These are phyloP conservation scores for Pseudococcus viburni DNA, from an alignment of 2,888 invertebrate genomes.

Conservation along the genomic window DNA sequence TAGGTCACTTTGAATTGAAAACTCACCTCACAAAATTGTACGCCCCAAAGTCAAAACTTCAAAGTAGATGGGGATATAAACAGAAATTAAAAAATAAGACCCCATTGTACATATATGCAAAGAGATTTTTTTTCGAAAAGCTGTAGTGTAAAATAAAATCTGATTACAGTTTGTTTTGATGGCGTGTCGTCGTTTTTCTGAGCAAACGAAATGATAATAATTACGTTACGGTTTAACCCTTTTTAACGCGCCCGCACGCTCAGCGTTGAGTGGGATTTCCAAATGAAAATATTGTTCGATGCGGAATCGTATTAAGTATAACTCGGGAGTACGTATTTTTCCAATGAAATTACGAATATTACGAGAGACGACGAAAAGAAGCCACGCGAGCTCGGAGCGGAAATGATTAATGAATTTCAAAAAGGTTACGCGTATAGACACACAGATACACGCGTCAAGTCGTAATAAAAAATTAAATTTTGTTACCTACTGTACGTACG, in stretches of 20 bases:
- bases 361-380: not conserved
- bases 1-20: no score
- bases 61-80: no score
- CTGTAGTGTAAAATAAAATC: not conserved
- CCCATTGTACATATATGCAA: not conserved
- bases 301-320: not conserved
- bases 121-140: not conserved
- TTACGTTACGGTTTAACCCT: conserved; percentile 18
- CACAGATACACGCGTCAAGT: not conserved
- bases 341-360: not conserved
- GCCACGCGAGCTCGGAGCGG: not conserved
- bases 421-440: not conserved
- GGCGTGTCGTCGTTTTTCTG: not conserved
- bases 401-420: conserved; percentile 15
- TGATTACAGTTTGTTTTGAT: conserved; percentile 20
- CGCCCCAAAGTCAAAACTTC: no score
- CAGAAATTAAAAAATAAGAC: no score
- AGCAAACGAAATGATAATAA: not conserved
- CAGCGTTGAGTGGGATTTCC: not conserved
- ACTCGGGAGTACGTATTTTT: not conserved
- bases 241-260: not conserved
- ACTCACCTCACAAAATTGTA: no score
- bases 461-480: not conserved
- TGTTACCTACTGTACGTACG: not conserved
- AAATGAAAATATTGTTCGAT: not conserved